These are phyloP conservation scores for Cyclophora punctaria DNA, from an alignment of 2,888 invertebrate genomes.

Conservation along the genomic window DNA sequence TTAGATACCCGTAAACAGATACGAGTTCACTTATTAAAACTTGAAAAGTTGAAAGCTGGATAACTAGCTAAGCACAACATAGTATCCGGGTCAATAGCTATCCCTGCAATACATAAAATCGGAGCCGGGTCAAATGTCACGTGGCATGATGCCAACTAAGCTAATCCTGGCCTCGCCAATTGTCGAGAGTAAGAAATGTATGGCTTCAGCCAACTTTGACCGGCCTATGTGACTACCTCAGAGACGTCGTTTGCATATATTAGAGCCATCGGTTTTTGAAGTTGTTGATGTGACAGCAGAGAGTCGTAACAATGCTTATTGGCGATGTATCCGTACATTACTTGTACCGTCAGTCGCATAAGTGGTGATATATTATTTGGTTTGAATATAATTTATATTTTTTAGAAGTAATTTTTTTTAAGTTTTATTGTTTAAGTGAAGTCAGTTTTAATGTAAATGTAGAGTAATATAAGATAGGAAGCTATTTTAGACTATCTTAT, in stretches of 20 bases:
- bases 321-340: no score
- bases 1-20: background rate
- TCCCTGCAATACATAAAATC: constrained; percentile 21
- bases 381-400: no score
- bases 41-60: constrained; percentile 9
- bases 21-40: no score
- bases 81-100: constrained; percentile 19
- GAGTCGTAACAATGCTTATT: no score
- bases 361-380: no score
- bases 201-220: constrained; percentile 6
- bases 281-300: background rate
- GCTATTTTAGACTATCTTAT: no score
- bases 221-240: constrained; percentile 5
- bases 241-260: constrained; percentile 11
- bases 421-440: no score
- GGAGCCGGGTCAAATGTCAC: constrained; percentile 22
- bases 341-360: no score
- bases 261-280: constrained; percentile 1
- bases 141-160: constrained; percentile 41
- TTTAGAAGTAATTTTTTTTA: no score
- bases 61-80: constrained; percentile 9
- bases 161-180: constrained; percentile 41
- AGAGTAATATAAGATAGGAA: no score
- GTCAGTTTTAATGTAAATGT: no score
- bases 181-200: constrained; percentile 22